Evolutionary conservation across 2,888 invertebrate genomes (phyloP), one percentile per base, ranked within the genome.

Genomic region (Scelioninae gen. 2): DNA sequence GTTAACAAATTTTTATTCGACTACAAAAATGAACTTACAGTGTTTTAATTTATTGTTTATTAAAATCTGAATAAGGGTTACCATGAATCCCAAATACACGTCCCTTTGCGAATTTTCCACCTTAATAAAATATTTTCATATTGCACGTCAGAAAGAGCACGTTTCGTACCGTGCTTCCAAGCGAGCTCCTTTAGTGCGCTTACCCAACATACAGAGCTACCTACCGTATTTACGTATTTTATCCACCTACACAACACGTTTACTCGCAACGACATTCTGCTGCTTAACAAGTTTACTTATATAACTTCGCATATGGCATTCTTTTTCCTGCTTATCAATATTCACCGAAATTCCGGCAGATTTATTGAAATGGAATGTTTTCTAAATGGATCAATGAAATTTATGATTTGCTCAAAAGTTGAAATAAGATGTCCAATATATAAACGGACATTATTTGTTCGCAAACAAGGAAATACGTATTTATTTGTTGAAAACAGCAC

Each of bases 181-280:
- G 45, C 6, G 19, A 45, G 48, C 65, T 39, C 65, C 65, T 39
- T 28, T 39, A 46, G 37, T 7, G 31, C 31, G 55, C 55, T 65
- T 55, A 48, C 65, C 55, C 35, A 37, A 28, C 25, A 13, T 39
- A 55, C 65, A n/a, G n/a, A n/a, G n/a, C n/a, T n/a, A 39, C 28
- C 10, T 31, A 31, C 25, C 45, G 25, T 28, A 41, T 48, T 55
- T 65, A 65, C 48, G 39, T 48, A 48, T 55, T 46, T 65, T 18
- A 64, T 46, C 45, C 35, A 46, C 53, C 45, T 45, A 39, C 35
- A 37, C 39, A 55, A 65, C 53, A 39, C 37, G 55, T 65, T 65
- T 25, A 55, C 65, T 65, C 28, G n/a, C 43, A 11, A 50, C 35
- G 25, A 31, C 18, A 52, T 52, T 41, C 52, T 41, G 10, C 41